These are phyloP conservation scores for Creontiades dilutus DNA, from an alignment of 2,888 invertebrate species.

Conservation along the genomic window DNA sequence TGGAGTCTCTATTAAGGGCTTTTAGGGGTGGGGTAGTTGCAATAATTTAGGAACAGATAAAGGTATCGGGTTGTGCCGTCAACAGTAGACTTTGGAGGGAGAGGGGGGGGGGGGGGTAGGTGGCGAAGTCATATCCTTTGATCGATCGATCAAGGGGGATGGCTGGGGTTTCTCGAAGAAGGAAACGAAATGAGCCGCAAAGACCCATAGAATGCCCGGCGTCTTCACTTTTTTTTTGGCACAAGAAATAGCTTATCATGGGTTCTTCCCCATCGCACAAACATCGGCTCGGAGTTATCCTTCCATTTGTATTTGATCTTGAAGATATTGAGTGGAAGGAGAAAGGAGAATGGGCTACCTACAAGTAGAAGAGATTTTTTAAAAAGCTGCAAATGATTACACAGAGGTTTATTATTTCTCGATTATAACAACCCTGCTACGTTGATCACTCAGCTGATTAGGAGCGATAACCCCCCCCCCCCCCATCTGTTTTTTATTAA, in stretches of 20 bases:
- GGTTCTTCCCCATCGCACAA: not conserved
- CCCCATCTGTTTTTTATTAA: too few species aligned
- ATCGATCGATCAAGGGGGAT: not conserved
- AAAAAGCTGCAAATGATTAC: too few species aligned
- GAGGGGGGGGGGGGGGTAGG: not conserved
- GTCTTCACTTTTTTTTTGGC: not conserved
- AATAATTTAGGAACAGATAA: slow-evolving; percentile 31
- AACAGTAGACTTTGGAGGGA: not conserved
- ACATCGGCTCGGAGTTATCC: not conserved
- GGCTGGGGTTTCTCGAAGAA: not conserved
- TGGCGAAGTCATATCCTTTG: not conserved
- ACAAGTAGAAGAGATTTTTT: too few species aligned
- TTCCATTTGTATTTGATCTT: not conserved
- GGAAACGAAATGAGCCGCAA: not conserved
- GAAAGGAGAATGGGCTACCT: not conserved
- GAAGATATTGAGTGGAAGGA: not conserved
- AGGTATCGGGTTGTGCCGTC: slow-evolving; percentile 13
- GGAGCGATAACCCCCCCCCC: too few species aligned
- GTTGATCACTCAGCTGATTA: too few species aligned
- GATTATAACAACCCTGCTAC: too few species aligned
- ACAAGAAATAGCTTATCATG: not conserved
- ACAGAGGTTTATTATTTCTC: too few species aligned
- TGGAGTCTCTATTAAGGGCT: not conserved
- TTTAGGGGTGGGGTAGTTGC: not conserved
- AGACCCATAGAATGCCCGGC: not conserved